Evolutionary conservation across 2,797 vertebrate genomes (phyloP).

Genomic region (Allobates femoralis): DNA sequence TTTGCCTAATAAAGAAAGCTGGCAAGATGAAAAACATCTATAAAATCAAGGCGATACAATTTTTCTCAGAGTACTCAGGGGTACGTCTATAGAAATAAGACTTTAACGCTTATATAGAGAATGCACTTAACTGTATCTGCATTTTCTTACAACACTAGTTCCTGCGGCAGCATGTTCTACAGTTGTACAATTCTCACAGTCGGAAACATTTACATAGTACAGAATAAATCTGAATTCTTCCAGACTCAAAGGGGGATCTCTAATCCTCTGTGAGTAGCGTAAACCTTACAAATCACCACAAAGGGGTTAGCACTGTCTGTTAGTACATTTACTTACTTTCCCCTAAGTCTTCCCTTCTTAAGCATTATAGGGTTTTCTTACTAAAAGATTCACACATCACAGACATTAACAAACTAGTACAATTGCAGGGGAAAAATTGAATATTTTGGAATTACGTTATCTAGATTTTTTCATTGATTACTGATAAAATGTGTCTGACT

Average conservation of each 20-base stretch:
- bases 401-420: neutral
- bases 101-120: neutral
- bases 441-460: no score
- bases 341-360: neutral
- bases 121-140: constrained; percentile 8
- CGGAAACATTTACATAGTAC: constrained; percentile 6
- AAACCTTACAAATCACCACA: constrained; percentile 17
- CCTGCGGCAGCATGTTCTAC: neutral
- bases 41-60: neutral
- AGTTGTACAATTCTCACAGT: constrained; percentile 1
- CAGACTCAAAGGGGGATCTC: constrained; percentile 11
- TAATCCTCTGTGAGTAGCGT: constrained; percentile 7
- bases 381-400: neutral
- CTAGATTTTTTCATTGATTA: no score
- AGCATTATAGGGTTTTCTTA: neutral
- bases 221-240: constrained; percentile 27
- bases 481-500: no score
- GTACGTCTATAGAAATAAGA: neutral
- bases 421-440: neutral
- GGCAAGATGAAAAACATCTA: neutral
- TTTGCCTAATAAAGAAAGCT: neutral
- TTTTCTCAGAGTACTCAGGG: neutral
- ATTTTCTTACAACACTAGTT: constrained; percentile 6
- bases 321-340: neutral
- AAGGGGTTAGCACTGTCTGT: neutral